A percentile compares a stretch with the other conserved stretches of the same genome.
Evolutionary conservation across 2,113 vertebrate species (phyloP).

Genomic region (Sialia sialis): DNA sequence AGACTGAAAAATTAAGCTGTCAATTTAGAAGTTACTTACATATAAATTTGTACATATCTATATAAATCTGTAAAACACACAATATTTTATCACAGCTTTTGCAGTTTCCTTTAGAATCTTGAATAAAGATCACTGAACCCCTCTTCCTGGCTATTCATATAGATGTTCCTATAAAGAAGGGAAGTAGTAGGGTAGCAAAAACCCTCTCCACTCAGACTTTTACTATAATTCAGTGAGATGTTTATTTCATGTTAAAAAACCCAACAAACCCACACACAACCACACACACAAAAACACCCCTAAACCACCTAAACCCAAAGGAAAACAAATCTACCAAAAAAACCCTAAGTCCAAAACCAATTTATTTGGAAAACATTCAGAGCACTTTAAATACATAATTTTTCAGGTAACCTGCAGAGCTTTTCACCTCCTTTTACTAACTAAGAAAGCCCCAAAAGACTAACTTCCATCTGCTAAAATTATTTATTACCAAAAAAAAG

Average conservation of each 20-base stretch:
- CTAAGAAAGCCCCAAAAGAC: not conserved
- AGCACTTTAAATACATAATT: not conserved
- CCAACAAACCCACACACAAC: not conserved
- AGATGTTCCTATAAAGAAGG: not conserved
- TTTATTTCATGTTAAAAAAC: not conserved
- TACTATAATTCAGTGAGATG: not conserved
- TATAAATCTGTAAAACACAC: not conserved
- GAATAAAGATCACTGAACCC: not conserved
- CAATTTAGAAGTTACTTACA: not conserved
- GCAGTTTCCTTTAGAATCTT: not conserved
- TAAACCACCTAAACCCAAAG: not conserved
- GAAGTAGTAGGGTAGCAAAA: not conserved
- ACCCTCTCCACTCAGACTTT: not conserved
- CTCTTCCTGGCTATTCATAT: not conserved
- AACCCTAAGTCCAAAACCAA: rapidly evolving
- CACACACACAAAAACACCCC: not conserved
- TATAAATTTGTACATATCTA: not conserved
- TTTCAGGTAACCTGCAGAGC: not conserved
- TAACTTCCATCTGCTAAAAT: not conserved
- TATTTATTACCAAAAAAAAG: not conserved
- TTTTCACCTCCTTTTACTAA: not conserved
- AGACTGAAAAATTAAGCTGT: not conserved
- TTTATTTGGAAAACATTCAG: not conserved
- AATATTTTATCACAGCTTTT: not conserved
- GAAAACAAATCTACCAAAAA: not conserved